These are phyloP conservation scores for Hartigia nigra DNA, from an alignment of 2,888 invertebrate species.

Conservation along the genomic window DNA sequence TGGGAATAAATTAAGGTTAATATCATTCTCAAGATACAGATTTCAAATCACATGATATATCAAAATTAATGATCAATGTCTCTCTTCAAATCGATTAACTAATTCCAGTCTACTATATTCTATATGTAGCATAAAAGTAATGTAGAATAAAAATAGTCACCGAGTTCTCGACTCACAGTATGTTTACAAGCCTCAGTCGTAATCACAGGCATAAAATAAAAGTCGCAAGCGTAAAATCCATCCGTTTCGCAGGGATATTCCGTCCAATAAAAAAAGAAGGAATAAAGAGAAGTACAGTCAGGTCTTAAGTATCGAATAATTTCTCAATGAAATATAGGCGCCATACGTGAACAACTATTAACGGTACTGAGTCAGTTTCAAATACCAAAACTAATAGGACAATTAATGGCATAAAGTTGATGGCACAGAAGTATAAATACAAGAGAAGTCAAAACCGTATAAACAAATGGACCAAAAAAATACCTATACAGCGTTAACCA, in stretches of 20 bases:
- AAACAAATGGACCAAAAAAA: not conserved
- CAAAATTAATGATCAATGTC: not conserved
- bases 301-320: not conserved
- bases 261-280: not conserved
- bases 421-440: not conserved
- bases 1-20: not conserved
- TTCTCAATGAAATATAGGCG: not conserved
- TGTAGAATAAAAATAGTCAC: not conserved
- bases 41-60: not conserved
- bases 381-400: not conserved
- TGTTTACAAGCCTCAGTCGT: not conserved
- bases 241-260: not conserved
- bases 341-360: not conserved
- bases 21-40: not conserved
- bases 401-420: not conserved
- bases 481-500: not conserved
- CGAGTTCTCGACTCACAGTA: not conserved
- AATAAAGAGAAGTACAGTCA: not conserved
- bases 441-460: not conserved
- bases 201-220: not conserved
- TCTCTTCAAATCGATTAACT: not conserved
- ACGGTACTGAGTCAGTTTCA: not conserved
- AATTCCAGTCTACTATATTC: not conserved
- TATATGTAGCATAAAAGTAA: not conserved
- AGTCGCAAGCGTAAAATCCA: not conserved